A percentile compares a stretch with the other conserved stretches of the same genome.
These are phyloP conservation scores for Phocides pigmalion DNA, from an alignment of 1,140 invertebrate species.

Conservation along the genomic window DNA sequence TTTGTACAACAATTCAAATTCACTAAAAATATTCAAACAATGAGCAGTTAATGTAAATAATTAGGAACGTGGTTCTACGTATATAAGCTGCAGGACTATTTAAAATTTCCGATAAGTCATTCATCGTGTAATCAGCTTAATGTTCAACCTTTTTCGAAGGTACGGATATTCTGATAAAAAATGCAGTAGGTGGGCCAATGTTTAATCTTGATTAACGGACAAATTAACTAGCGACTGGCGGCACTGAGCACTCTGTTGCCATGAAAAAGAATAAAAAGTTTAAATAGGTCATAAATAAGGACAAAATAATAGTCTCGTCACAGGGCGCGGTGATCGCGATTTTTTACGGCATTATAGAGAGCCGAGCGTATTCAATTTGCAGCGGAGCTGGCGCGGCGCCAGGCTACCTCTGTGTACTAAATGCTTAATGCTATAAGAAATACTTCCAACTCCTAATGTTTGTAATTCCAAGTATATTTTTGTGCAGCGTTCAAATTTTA, in stretches of 20 bases:
- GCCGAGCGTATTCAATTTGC: slow-evolving; percentile 31
- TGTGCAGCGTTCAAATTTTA: slow-evolving; percentile 26
- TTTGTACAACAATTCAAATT: too few relatives aligned
- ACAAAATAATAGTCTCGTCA: slow-evolving; percentile 31
- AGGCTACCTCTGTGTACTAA: slow-evolving; percentile 23
- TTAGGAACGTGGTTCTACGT: not conserved
- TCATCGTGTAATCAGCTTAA: not conserved
- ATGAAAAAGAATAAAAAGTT: slow-evolving; percentile 14
- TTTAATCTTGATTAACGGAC: slow-evolving; percentile 33
- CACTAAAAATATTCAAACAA: too few relatives aligned
- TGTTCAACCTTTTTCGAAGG: not conserved
- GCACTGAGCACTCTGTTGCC: slow-evolving; percentile 7
- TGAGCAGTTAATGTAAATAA: too few relatives aligned
- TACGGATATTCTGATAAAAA: slow-evolving; percentile 13
- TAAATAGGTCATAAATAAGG: slow-evolving; percentile 30
- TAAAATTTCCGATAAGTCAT: not conserved
- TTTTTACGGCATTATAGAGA: slow-evolving; percentile 34
- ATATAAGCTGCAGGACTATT: not conserved
- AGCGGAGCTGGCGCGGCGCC: slow-evolving; percentile 13
- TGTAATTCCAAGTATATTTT: slow-evolving; percentile 32
- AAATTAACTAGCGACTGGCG: slow-evolving; percentile 14
- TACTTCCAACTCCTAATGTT: slow-evolving; percentile 30
- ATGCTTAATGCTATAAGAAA: slow-evolving; percentile 33
- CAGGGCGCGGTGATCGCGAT: slow-evolving; percentile 21
- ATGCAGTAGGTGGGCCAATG: not conserved